Conservation (phyloP, 53 echinoderm and acorn worm species). For the Echinometra lucunter region DNA sequence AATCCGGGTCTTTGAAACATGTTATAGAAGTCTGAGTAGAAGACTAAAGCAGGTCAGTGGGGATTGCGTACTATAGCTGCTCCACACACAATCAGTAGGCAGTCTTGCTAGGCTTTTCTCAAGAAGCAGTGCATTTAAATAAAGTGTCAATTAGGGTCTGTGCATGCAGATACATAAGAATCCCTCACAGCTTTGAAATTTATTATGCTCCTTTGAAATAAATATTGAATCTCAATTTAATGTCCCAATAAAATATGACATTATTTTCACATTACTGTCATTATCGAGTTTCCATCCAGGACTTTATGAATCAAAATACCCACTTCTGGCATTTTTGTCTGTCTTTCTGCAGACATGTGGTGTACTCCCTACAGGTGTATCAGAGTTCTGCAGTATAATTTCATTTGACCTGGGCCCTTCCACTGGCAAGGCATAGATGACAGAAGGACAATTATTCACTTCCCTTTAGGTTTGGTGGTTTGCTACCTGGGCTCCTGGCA, state of each 20-base stretch:
- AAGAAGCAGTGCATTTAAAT: too few species aligned
- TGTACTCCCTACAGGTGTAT: neutral
- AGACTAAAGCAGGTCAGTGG: too few species aligned
- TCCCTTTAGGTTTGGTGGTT: neutral
- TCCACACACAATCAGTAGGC: too few species aligned
- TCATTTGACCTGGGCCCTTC: neutral
- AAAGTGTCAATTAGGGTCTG: too few species aligned
- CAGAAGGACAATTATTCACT: slow-evolving; percentile 43
- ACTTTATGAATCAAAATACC: neutral
- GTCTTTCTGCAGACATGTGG: neutral
- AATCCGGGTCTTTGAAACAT: too few species aligned
- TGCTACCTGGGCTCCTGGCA: slow-evolving; percentile 28
- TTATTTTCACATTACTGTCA: neutral
- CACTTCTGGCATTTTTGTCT: neutral
- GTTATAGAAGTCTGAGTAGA: too few species aligned
- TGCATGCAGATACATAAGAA: too few species aligned
- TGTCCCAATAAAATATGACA: neutral
- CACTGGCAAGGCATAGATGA: slow-evolving; percentile 6
- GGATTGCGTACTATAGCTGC: too few species aligned
- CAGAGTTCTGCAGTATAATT: neutral
- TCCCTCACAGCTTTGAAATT: neutral
- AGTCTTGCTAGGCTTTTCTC: too few species aligned
- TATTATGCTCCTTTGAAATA: neutral
- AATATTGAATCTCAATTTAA: neutral
- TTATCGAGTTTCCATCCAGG: neutral